These are phyloP conservation scores for Sebastes itinus DNA, from an alignment of 2,797 vertebrate genomes.

Conservation along the genomic window DNA sequence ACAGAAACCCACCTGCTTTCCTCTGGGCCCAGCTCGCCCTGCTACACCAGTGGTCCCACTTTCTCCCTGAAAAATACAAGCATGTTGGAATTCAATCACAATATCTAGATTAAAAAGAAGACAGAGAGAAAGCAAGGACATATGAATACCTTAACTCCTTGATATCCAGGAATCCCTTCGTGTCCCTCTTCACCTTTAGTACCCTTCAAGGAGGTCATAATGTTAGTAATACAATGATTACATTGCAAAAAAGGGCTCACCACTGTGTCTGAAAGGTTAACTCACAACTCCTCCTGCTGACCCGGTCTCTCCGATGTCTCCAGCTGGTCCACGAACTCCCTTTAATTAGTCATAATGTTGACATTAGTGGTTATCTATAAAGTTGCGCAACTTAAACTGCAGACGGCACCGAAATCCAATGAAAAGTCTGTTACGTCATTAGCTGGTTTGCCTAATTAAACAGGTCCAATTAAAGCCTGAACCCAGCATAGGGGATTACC, in stretches of 20 bases:
- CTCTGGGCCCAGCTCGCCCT: slow-evolving; percentile 70
- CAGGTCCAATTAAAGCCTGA: slow-evolving; percentile 7
- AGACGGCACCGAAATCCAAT: slow-evolving; percentile 28
- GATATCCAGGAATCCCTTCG: slow-evolving; percentile 82
- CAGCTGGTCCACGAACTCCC: slow-evolving; percentile 79
- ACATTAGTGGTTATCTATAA: slow-evolving; percentile 34
- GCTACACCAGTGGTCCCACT: slow-evolving; percentile 69
- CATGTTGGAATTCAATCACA: slow-evolving; percentile 21
- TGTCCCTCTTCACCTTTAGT: slow-evolving; percentile 76
- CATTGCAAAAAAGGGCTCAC: slow-evolving; percentile 20
- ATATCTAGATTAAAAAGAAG: not conserved
- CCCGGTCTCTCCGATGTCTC: slow-evolving; percentile 76
- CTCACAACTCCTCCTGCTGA: slow-evolving; percentile 73
- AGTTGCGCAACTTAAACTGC: slow-evolving; percentile 16
- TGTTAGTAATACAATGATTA: slow-evolving; percentile 41
- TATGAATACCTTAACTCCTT: slow-evolving; percentile 84
- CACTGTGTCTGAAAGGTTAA: slow-evolving; percentile 34
- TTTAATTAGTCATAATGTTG: slow-evolving; percentile 62
- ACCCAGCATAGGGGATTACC: slow-evolving; percentile 63
- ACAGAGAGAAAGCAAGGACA: not conserved
- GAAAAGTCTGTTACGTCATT: slow-evolving; percentile 19
- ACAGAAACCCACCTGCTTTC: slow-evolving; percentile 77
- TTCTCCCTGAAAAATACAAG: slow-evolving; percentile 73
- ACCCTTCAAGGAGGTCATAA: slow-evolving; percentile 68
- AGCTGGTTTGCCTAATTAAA: slow-evolving; percentile 22